Base-by-base conservation (phyloP, 2,797 vertebrate species). In the Melanotaenia parkinsoni region DNA sequence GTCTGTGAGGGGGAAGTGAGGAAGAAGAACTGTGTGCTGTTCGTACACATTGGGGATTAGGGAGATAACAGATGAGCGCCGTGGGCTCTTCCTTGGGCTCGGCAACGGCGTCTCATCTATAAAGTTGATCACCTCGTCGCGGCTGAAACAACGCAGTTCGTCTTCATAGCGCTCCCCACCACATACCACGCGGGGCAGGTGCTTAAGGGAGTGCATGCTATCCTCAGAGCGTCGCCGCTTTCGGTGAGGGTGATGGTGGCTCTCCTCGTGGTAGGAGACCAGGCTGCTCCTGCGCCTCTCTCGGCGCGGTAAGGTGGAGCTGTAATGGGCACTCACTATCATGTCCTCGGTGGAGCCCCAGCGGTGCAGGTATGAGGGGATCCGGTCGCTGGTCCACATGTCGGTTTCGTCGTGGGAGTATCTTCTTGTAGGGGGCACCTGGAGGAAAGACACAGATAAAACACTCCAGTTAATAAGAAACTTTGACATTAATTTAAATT, bases 321-420 rank as follows among this genome's bases (percentile, higher is more conserved):
- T 95, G 94, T 94, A 95, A 77, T 95, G 95, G 24, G 90, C 93
- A 50, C 93, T 94, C 71, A 94, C 86, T 58, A 95, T 94, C 89
- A 95, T 94, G 86, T 96, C 96, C 93, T 96, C 96, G 22, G 93
- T 95, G n/a, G 95, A 96, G 78, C 95, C 95, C 96, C 97, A 97
- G 77, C 92, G 94, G 14, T 96, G 96, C 45, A 95, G 94, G 89
- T 96, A 95, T 60, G 96, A 92, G 50, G 96, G 95, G 88, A 96
- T 95, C 93, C 88, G 95, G 74, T 95, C 91, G 59, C 89, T 93
- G 60, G 95, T 96, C 96, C 96, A 97, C 92, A 97, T 94, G 85
- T 97, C 96, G 61, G 95, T 96, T 89, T 98, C 97, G 86, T 98
- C 97, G 89, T 97, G 96, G 88, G 97, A 98, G 93, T 95, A 96